Base-by-base conservation (phyloP, 1,140 invertebrate genomes). In the Phymastichus coffea region DNA sequence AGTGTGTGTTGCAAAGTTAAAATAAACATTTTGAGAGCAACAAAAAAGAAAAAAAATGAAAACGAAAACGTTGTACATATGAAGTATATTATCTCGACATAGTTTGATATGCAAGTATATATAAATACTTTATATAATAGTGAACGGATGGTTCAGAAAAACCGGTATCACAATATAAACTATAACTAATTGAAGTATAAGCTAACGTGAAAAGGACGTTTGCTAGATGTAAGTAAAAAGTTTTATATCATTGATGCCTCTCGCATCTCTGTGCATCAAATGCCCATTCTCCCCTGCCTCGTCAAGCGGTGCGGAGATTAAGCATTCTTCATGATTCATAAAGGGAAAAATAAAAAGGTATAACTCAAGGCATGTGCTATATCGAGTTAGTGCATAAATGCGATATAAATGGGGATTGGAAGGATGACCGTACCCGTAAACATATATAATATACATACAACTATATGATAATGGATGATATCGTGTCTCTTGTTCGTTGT, bases 171-270 rank as follows among this genome's bases (percentile, higher is more conserved):
- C 73, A 63, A 68, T 71, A 73, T 70, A 66, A 74, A 72, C 62
- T 55, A 67, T 54, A 48, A 56, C 44, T 64, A 66, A 70, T 69
- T 66, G 69, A 66, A 67, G 3, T 65, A 54, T 64, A 58, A 55
- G 46, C 38, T 67, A 67, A 67, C 56, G 63, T 67, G 68, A 52
- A 71, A 44, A 70, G 70, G 64, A 72, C 69, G 69, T 75, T 73
- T 66, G 67, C 64, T 78, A 77, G 66, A 28, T 69, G 57, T 77
- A 78, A 77, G 72, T 71, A 71, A 76, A 61, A 61, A 74, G 64
- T 77, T 78, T 78, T 79, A 74, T 78, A 77, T 77, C 74, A 73
- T 71, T 72, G 74, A 66, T 76, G 77, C 73, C 70, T 74, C 71
- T 70, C 63, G 66, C 66, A 65, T 68, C 65, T 66, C 67, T 67